Evolutionary conservation across 2,113 vertebrate species (phyloP), one percentile per base, ranked within the genome.

Genomic region (Eonycteris spelaea): DNA sequence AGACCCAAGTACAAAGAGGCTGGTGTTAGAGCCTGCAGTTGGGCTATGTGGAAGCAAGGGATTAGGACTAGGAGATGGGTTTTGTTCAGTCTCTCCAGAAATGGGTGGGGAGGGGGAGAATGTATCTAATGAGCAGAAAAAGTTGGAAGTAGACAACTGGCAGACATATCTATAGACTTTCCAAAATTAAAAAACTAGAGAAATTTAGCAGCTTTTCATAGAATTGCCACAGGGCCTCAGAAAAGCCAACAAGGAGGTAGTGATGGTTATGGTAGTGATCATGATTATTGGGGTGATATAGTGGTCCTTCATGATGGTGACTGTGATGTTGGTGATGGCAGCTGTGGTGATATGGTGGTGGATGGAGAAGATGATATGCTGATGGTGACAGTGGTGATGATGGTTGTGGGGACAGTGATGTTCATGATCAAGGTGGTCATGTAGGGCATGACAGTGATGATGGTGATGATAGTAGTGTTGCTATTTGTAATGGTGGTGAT

Each of bases 51-150:
- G 63, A 57, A 78, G 9, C 11, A n/a, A 75, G 28, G 84, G 26
- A 68, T 88, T 26, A 75, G 57, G 26, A 48, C 26, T 33, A 19
- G 43, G 53, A 21, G 9, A 6, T 35, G 22, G 22, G 38, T 89
- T 94, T 97, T 90, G 35, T 92, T 82, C 33, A n/a, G 51, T 35
- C 51, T 95, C 38, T 80, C 68, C 14, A 89, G 71, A 57, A 89
- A 73, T 35, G 18, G 35, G 10, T 40, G 35, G 48, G 8, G 19
- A 4, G 5, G 4, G 51, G 14, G 15, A 14, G 15, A 51, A 51
- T 16, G 3, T 75, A 21, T 70, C 74, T 59, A 19, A 45, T 55
- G 26, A 88, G 63, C 33, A 53, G 68, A 45, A 74, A 78, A 59
- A n/a, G 19, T 33, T 78, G 28, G 75, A 67, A 74, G 30, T 22